A percentile compares a stretch with the other conserved stretches of the same genome.
Conservation (phyloP, 2,888 invertebrate genomes). For the Petrophora chlorosata region DNA sequence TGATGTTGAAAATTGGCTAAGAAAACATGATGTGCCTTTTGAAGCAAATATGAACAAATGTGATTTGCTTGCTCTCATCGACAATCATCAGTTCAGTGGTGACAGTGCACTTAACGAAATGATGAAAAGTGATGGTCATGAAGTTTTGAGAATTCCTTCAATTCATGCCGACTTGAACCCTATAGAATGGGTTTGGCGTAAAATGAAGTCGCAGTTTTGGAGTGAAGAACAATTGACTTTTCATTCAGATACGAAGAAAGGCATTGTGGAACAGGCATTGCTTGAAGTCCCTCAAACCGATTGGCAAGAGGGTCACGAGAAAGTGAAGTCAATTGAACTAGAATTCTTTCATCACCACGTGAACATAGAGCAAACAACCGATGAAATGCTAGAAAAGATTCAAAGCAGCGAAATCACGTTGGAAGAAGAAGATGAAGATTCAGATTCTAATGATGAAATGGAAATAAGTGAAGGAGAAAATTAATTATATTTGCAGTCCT, state of each 20-base stretch:
- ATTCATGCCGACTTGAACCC: slow-evolving; percentile 9
- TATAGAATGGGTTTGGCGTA: slow-evolving; percentile 2
- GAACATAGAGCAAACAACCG: neutral
- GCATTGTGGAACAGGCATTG: neutral
- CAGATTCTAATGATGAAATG: slow-evolving; percentile 10
- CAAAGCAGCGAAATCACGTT: neutral
- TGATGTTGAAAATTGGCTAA: slow-evolving; percentile 5
- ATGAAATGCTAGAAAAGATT: slow-evolving; percentile 3
- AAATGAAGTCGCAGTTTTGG: slow-evolving; percentile 1
- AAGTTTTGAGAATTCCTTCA: slow-evolving; percentile 11
- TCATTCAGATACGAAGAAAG: neutral
- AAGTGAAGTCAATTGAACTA: neutral
- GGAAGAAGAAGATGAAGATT: neutral
- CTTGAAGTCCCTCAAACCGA: neutral
- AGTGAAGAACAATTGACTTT: neutral
- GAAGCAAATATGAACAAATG: neutral
- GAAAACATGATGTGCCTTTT: neutral
- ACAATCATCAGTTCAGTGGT: neutral
- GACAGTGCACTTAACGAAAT: slow-evolving; percentile 1
- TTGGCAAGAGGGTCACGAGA: neutral
- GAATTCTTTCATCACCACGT: slow-evolving; percentile 1
- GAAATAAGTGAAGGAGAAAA: slow-evolving; percentile 5
- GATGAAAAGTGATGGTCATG: neutral
- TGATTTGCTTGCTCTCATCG: slow-evolving; percentile 1
- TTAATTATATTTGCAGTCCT: neutral